Evolutionary conservation across 2,888 invertebrate species (phyloP), one percentile per base, ranked within the genome.

Genomic region (Coenonympha arcania): DNA sequence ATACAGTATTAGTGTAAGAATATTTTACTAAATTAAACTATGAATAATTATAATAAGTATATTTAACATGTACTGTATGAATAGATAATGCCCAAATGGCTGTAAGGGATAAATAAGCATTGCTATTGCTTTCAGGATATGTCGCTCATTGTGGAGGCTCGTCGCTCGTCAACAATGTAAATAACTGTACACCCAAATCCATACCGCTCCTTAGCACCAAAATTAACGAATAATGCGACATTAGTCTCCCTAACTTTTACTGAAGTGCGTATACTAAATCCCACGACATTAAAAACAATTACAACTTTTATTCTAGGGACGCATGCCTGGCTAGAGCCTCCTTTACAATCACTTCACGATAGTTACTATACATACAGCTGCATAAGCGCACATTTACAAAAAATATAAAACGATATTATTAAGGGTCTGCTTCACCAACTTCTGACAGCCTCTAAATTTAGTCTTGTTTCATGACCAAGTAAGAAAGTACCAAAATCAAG

Each of bases 11-110:
- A 26, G 20, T n/a, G 15, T 24, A 43, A 50, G 22, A 31, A 45
- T 40, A 19, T 6, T 44, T 40, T 42, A 52, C 52, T 48, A 52
- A 45, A 54, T 52, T 42, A 46, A 31, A 52, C 51, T 48, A 51
- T 15, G 24, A 36, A 31, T 48, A 40, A 24, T 31, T 31, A 43
- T 15, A 42, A 6, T 22, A 37, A 39, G 24, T 24, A 24, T 19
- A 36, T 24, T 9, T 20, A 11, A 37, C 20, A 22, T 19, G 34
- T 22, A 13, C 18, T 2, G 22, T 11, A 13, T 3, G 13, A 37
- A 8, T 11, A 22, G 37, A 20, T 36, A 36, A 13, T 22, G 22
- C 13, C 13, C 16, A 18, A 13, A 2, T 4, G 20, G 37, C 20
- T n/a, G 37, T 8, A 3, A 11, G 6, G 5, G 2, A 4, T 2